Evolutionary conservation across 1,140 invertebrate genomes (phyloP).

Genomic region (Brachionus sp.): DNA sequence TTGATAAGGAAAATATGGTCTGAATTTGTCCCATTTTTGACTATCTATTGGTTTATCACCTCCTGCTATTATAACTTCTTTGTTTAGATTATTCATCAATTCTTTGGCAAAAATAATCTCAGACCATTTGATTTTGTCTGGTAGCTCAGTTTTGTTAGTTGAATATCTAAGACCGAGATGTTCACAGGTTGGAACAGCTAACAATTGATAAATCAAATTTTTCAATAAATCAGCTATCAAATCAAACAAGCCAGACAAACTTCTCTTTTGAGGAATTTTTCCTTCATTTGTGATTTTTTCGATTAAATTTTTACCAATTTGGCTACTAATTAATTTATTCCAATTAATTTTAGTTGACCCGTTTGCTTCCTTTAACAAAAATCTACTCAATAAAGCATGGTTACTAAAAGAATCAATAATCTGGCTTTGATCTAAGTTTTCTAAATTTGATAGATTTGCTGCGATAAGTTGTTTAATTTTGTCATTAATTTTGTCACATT

Average conservation of each 20-base stretch:
- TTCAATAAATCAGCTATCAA: neutral
- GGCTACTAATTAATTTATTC: neutral
- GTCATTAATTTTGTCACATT: neutral
- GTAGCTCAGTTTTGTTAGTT: neutral
- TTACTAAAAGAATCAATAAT: neutral
- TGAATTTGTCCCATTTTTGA: neutral
- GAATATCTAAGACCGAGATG: neutral
- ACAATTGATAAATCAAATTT: neutral
- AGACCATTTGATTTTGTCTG: neutral
- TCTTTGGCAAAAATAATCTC: neutral
- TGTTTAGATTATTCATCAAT: neutral
- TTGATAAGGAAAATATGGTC: neutral
- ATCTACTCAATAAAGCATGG: neutral
- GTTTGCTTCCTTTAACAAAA: neutral
- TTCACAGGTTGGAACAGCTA: neutral
- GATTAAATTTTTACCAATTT: neutral
- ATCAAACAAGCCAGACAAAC: neutral
- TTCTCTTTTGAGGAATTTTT: neutral
- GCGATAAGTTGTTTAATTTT: neutral
- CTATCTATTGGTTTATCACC: neutral
- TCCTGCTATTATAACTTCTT: neutral
- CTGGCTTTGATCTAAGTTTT: neutral
- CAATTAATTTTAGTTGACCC: neutral
- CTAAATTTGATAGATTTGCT: neutral
- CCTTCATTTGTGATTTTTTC: neutral